These are phyloP conservation scores for Sphaerophoria rueppellii DNA, from an alignment of 2,888 invertebrate genomes.

Conservation along the genomic window DNA sequence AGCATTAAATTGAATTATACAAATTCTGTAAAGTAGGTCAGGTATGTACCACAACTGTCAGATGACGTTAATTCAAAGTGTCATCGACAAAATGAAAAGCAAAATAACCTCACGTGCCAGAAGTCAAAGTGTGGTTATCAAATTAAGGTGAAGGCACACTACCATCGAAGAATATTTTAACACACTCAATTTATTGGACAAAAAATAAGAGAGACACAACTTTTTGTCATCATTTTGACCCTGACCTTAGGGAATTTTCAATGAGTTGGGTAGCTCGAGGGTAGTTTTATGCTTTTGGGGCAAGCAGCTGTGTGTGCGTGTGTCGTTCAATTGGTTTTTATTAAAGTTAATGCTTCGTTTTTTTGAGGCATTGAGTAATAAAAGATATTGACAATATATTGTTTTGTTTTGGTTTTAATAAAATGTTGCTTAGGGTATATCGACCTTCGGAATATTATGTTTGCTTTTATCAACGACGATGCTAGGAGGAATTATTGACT, in stretches of 20 bases:
- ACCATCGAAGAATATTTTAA: not conserved
- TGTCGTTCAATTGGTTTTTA: not conserved
- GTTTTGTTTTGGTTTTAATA: not conserved
- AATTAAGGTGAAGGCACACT: constrained; percentile 19
- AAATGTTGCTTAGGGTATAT: not conserved
- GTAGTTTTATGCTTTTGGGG: not conserved
- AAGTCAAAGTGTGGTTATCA: constrained; percentile 12
- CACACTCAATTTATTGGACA: not conserved
- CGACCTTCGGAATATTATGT: not conserved
- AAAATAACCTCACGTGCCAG: not conserved
- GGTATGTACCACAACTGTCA: not conserved
- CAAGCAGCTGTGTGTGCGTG: not conserved
- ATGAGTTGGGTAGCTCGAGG: not conserved
- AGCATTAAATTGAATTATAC: constrained; percentile 18
- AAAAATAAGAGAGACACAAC: no score
- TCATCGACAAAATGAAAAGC: not conserved
- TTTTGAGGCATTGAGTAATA: not conserved
- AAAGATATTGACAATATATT: not conserved
- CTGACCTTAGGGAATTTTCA: constrained; percentile 9
- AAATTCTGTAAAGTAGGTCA: constrained; percentile 21
- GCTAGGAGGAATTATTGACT: no score
- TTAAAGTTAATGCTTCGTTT: not conserved
- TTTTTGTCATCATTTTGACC: not conserved
- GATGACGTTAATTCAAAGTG: constrained; percentile 2
- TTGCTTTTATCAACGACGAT: not conserved